These are phyloP conservation scores for Heliornis fulica DNA, from an alignment of 2,113 vertebrate genomes.

Conservation along the genomic window DNA sequence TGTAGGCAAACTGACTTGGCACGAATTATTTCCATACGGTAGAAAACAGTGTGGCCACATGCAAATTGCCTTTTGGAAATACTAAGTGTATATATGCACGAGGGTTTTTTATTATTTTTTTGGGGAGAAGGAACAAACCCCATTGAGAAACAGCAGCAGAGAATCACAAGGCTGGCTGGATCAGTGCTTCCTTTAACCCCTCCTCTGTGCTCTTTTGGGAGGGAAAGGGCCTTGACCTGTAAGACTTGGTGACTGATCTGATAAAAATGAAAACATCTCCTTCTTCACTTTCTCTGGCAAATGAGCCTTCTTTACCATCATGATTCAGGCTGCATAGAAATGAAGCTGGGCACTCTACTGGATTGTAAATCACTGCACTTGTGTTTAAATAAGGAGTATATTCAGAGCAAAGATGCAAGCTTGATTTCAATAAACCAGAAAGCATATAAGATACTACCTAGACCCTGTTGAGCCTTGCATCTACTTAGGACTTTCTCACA, in stretches of 20 bases:
- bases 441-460: not conserved
- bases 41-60: not conserved
- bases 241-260: not conserved
- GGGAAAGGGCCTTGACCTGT: not conserved
- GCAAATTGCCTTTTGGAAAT: not conserved
- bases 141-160: not conserved
- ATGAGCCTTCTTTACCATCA: not conserved
- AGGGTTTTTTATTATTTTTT: not conserved
- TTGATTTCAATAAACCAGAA: not conserved
- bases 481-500: not conserved
- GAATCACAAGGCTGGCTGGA: not conserved
- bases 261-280: not conserved
- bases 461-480: not conserved
- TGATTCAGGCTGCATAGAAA: not conserved
- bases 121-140: not conserved
- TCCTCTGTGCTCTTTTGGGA: not conserved
- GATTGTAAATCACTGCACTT: not conserved
- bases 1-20: not conserved
- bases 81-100: too few species aligned
- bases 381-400: conserved; percentile 2
- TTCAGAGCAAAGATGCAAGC: not conserved
- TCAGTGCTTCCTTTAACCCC: not conserved
- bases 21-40: not conserved
- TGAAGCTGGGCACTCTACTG: not conserved
- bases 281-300: conserved; percentile 3